Base-by-base conservation (phyloP, 2,797 vertebrate species). In the Muraenolepis orangiensis region DNA sequence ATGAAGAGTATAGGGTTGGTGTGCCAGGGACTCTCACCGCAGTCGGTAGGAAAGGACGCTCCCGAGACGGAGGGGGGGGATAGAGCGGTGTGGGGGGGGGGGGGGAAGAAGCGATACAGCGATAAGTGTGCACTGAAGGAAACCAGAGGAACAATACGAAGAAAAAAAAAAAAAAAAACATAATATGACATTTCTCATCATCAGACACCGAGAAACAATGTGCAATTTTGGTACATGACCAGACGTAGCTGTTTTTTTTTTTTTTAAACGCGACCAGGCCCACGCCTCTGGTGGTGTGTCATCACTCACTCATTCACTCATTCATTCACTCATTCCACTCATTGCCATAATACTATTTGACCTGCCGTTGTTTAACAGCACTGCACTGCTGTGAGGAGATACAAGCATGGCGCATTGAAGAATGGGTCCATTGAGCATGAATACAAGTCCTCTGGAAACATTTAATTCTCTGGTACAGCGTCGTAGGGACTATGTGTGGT, bases 1-100 rank as follows among this genome's bases (percentile, higher is more conserved):
- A 23, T 10, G 20, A 23, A 57, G 51, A 57, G 51, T 57, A 57
- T 57, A 57, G 51, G 51, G 76, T 73, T 66, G 10, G 28, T 80
- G 81, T 87, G 82, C 81, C 85, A 87, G 79, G 79, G 84, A 80
- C 78, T 75, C 74, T 81, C 68, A 83, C 64, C 16, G 26, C 11
- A 16, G 20, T 20, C 6, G 34, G 34, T 31, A 12, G 76, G 73
- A 81, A 77, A 67, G 79, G 79, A 81, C 73, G 68, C 78, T 73
- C 78, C 76, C 72, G 71, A 85, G 82, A 75, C 71, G 31, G 72
- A 74, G 85, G 61, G n/a, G n/a, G n/a, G n/a, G n/a, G n/a, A n/a
- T n/a, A n/a, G n/a, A n/a, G n/a, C n/a, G n/a, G n/a, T n/a, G n/a
- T n/a, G n/a, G n/a, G n/a, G n/a, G n/a, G n/a, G n/a, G n/a, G n/a